Base-by-base conservation (phyloP, 2,113 vertebrate species). In the Ramphastos sulfuratus region DNA sequence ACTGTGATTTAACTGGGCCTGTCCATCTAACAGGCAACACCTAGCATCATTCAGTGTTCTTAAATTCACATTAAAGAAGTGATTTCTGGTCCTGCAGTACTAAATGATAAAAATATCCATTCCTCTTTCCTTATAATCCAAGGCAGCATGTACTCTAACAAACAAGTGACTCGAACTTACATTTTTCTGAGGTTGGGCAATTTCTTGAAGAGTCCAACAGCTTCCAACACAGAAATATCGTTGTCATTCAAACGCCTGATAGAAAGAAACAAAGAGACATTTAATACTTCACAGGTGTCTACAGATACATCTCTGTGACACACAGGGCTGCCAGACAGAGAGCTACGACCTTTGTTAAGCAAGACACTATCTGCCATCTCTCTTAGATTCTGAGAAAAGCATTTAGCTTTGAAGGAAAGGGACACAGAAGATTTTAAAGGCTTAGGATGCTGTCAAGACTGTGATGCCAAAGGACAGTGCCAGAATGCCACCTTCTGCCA, bases 221-320 rank as follows among this genome's bases (percentile, higher is more conserved):
- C 98, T 94, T 99, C 99, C 92, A 99, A 96, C 46, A 98, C 73
- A 33, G 98, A 97, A 95, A 99, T 98, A 58, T 99, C 99, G 69
- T 99, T 99, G 98, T 99, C 99, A 27, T 99, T 99, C 94, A 99
- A 96, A 85, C 99, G 98, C 97, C 99, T 99, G 73, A 76, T 46
- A 80, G 89, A 82, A 94, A 95, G 69, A 92, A 96, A 91, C 5
- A 92, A 31, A 87, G 66, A 94, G 61, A 37, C 33, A 88, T 76
- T 87, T 87, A 90, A 70, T 91, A 63, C n/a, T 87, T 58, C n/a
- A 71, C 44, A 82, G 56, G 52, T 75, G 15, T 28, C 76, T 92
- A 4, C 1, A 66, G 30, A 48, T 48, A 9, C 3, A 25, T 15
- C 39, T 80, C 35, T 42, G 66, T 61, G 71, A 61, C 80, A 86